Percentiles rank a stretch among this genome's conserved stretches.
Evolutionary conservation across 2,113 vertebrate genomes (phyloP).

Genomic region (Dipodomys ordii): DNA sequence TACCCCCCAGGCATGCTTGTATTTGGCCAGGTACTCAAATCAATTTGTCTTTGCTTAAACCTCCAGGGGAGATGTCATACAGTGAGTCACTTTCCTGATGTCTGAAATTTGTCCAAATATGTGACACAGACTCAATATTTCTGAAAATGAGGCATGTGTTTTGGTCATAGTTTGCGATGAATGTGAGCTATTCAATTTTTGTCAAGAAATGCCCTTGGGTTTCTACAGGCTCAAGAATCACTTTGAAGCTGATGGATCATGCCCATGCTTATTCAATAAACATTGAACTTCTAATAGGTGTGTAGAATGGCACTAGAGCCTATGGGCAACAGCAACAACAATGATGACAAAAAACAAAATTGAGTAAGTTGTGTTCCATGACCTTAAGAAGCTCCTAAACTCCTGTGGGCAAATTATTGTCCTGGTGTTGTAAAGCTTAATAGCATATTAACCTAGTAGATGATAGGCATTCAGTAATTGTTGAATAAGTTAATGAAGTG

Average conservation of each 20-base stretch:
- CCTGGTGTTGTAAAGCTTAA: neutral
- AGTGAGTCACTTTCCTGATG: slow-evolving; percentile 27
- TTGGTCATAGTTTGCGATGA: neutral
- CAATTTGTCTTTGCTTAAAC: slow-evolving; percentile 65
- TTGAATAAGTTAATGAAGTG: neutral
- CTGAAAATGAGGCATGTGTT: neutral
- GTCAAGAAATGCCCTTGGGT: slow-evolving; percentile 3
- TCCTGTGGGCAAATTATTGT: neutral
- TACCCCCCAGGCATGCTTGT: neutral
- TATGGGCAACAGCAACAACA: slow-evolving; percentile 3
- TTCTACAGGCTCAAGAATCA: slow-evolving; percentile 32
- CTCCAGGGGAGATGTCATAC: slow-evolving; percentile 37
- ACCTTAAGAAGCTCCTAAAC: neutral
- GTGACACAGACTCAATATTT: slow-evolving; percentile 59
- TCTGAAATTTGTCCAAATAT: slow-evolving; percentile 41
- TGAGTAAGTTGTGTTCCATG: neutral
- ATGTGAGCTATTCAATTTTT: slow-evolving; percentile 34
- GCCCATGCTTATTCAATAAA: slow-evolving; percentile 49
- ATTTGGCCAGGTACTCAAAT: slow-evolving; percentile 46
- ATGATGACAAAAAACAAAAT: neutral
- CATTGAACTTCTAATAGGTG: slow-evolving; percentile 12
- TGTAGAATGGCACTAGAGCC: neutral
- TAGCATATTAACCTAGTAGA: neutral
- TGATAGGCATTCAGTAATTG: neutral
- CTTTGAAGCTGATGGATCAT: slow-evolving; percentile 39